Percentiles rank a stretch among this genome's conserved stretches.
These are phyloP conservation scores for Larimichthys polyactis DNA, from an alignment of 2,113 vertebrate genomes.

Conservation along the genomic window DNA sequence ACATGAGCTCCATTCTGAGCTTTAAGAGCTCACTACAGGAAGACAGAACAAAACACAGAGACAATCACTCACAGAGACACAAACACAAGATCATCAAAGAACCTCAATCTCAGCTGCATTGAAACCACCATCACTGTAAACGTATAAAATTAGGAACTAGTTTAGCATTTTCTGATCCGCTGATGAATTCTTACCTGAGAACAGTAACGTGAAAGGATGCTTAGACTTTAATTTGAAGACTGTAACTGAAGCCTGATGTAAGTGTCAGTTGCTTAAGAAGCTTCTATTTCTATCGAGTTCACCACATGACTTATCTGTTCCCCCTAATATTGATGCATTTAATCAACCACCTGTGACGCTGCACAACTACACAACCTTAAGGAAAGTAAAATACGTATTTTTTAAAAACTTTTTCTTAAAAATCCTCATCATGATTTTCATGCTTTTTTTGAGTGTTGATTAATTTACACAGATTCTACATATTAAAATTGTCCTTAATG, in stretches of 20 bases:
- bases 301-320: conserved; percentile 21
- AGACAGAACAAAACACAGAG: conserved; percentile 84
- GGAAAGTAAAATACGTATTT: conserved; percentile 1
- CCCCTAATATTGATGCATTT: background rate
- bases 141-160: conserved; percentile 28
- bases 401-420: background rate
- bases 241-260: background rate
- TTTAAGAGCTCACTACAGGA: conserved; percentile 86
- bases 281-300: conserved; percentile 8
- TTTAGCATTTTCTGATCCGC: conserved; percentile 1
- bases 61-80: conserved; percentile 84
- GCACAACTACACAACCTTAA: conserved; percentile 61
- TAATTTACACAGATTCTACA: background rate
- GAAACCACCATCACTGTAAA: conserved; percentile 29
- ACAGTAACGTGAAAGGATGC: background rate
- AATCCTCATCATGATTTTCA: background rate
- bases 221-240: conserved; percentile 1
- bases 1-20: conserved; percentile 83
- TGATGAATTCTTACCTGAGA: conserved; percentile 40
- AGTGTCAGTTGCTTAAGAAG: conserved; percentile 3
- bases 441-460: background rate
- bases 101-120: conserved; percentile 75
- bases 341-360: conserved; percentile 17
- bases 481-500: conserved; percentile 39
- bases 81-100: conserved; percentile 83